Evolutionary conservation across 2,888 invertebrate genomes (phyloP), one percentile per base, ranked within the genome.

Genomic region (Parnassius glacialis): DNA sequence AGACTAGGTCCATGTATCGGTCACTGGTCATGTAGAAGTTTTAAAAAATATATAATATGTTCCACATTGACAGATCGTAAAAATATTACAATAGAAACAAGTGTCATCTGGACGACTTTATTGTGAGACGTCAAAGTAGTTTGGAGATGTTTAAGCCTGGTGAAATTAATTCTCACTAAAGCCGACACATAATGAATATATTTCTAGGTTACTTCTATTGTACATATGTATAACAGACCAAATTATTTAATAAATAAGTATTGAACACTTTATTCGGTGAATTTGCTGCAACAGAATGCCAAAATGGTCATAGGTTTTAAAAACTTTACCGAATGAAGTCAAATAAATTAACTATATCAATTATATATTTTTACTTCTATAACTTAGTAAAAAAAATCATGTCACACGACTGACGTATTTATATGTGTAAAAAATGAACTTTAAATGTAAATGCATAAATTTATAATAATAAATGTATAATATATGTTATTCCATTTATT

Each of bases 401-500:
- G 62, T 65, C 65, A 52, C 44, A 10, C 20, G 54, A 54, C 54
- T 43, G 52, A 59, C 20, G 34, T 56, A 61, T 25, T 13, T 16
- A 45, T 25, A 20, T 3, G 54, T 54, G 44, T 13, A 54, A 44
- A 34, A 59, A 55, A 42, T 55, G 45, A 34, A 59, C 45, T 41
- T 13, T 60, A 58, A 52, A 16, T 60, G 48, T 52, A 64, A 63
- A 63, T 57, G 13, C 60, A 60, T 56, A 57, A 45, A 50, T 48
- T 13, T 59, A 44, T 48, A 48, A 54, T 61, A 57, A 41, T 62
- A 50, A 57, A 58, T 54, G 51, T 54, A 44, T 54, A 57, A 63
- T 53, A 62, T 57, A 57, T 62, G 43, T 54, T 56, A 63, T 66
- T 66, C 64, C 66, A 66, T 62, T 62, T 62, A 59, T 64, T 56